These are phyloP conservation scores for Lepus americanus DNA, from an alignment of 2,113 vertebrate species.

Conservation along the genomic window DNA sequence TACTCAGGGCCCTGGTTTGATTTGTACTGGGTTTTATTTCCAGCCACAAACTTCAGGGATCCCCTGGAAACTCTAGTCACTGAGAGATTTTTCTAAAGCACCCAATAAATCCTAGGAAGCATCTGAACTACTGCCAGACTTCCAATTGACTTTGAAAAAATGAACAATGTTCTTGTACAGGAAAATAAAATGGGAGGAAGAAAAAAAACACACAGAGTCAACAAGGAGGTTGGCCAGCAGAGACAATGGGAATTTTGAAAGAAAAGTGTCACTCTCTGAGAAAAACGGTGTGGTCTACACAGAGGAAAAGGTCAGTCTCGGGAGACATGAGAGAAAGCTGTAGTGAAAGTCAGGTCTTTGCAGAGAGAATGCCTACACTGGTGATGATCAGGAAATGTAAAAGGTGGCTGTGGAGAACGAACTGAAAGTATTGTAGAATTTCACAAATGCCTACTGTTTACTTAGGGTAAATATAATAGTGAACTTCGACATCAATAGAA, in stretches of 20 bases:
- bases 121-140: constrained; percentile 70
- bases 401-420: neutral
- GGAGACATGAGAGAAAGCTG: neutral
- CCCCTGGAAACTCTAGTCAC: constrained; percentile 64
- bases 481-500: neutral
- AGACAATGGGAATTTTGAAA: neutral
- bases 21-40: constrained; percentile 56
- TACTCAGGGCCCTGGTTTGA: constrained; percentile 32
- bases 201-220: neutral
- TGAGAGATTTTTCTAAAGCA: constrained; percentile 70
- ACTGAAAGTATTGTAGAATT: neutral
- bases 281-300: neutral
- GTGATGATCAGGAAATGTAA: neutral
- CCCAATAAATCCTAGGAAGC: constrained; percentile 76
- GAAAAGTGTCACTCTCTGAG: neutral
- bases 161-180: constrained; percentile 57
- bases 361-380: neutral
- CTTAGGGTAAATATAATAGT: neutral
- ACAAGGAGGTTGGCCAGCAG: neutral
- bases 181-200: constrained; percentile 57
- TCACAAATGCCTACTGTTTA: neutral
- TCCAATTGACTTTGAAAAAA: constrained; percentile 64
- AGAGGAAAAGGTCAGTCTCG: neutral
- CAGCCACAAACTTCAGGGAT: constrained; percentile 65
- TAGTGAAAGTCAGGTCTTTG: neutral